Evolutionary conservation across 2,113 vertebrate genomes (phyloP), one percentile per base, ranked within the genome.

Genomic region (Pholis gunnellus): DNA sequence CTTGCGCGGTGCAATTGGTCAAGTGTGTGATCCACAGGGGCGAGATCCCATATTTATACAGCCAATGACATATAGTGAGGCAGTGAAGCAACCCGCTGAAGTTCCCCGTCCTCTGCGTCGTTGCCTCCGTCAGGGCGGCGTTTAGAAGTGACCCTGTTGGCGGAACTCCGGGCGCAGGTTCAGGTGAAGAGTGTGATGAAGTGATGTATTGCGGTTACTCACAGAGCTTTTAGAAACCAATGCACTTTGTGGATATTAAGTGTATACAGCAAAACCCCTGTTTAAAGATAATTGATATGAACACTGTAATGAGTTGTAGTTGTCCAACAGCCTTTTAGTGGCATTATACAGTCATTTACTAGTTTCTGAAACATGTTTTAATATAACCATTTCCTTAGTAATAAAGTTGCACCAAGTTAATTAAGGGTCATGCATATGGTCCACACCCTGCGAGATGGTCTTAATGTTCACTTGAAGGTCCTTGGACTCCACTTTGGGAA

Each of bases 51-150:
- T 73, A 78, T 81, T 77, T 79, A 82, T 75, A 69, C 65, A 75
- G 89, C 75, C 79, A 31, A 13, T 82, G 85, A 81, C 71, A 83
- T 64, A 44, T 34, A 64, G 65, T 40, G 54, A 77, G 81, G 52
- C 71, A 66, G 11, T 34, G 72, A 89, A 85, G 87, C 78, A 76
- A 64, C 69, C 52, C 22, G 34, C 68, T 78, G 76, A 87, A 91
- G 91, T 92, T 94, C 89, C 75, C 76, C 2, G 77, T 84, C 69
- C 76, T 79, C 86, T 81, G 89, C 87, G 87, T 40, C 67, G 81
- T 73, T 88, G 66, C 75, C 90, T 95, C 91, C 84, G 81, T 73
- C 65, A 29, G 88, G 88, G 91, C 92, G 64, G 76, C 89, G 78
- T 91, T 86, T 70, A 78, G 73, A 68, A 72, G 68, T 78, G 84